Conservation (phyloP, 2,888 invertebrate species). For the Amblyteles armatorius region DNA sequence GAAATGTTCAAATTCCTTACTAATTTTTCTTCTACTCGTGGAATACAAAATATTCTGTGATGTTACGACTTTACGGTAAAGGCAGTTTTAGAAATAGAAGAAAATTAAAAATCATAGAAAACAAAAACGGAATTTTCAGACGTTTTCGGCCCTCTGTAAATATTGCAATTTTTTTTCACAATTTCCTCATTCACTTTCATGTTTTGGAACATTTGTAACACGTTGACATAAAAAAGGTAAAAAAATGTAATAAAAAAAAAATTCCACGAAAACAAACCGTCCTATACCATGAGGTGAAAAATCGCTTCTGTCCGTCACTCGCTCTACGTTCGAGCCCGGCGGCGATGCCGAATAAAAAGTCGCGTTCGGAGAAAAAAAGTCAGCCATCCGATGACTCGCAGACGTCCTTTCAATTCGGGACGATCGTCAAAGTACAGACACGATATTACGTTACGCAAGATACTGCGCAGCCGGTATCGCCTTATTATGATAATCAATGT, state of each 20-base stretch:
- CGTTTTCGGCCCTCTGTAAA: no score
- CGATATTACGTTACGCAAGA: slow-evolving; percentile 25
- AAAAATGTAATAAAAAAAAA: background rate
- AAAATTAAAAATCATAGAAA: no score
- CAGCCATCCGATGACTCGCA: slow-evolving; percentile 55
- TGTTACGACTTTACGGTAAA: no score
- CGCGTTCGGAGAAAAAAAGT: slow-evolving; percentile 4
- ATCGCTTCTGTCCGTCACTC: background rate
- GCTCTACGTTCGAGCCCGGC: background rate
- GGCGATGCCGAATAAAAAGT: background rate
- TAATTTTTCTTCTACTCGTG: no score
- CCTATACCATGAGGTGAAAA: background rate
- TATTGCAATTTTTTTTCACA: no score
- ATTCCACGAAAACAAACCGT: no score
- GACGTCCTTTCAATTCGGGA: slow-evolving; percentile 31
- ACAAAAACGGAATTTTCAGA: no score
- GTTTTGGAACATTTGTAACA: no score
- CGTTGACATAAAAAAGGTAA: background rate
- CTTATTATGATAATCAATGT: slow-evolving; percentile 30
- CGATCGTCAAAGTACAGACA: slow-evolving; percentile 37
- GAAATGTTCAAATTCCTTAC: no score
- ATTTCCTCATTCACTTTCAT: no score
- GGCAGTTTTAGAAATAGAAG: no score
- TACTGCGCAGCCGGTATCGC: background rate
- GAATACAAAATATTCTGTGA: no score